Base-by-base conservation (phyloP, 2,113 vertebrate species). In the Myanophis thanlyinensis region DNA sequence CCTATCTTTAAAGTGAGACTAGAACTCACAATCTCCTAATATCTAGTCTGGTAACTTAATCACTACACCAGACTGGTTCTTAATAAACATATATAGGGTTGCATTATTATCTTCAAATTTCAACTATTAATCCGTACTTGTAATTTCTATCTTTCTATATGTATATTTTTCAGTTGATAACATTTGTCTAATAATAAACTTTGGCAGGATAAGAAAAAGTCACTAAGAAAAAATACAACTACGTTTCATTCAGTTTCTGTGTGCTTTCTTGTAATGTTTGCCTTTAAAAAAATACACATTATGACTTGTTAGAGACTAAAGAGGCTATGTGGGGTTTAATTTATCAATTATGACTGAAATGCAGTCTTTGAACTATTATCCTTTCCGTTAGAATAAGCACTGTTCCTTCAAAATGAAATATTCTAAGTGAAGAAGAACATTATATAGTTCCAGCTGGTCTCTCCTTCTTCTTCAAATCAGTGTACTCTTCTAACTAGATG, bases 401-500 rank as follows among this genome's bases (percentile, higher is more conserved):
- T 18, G 62, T 44, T 35, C 40, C 27, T 80, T 27, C 88, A n/a
- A 52, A 92, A 27, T 30, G 73, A 67, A 73, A 40, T 53, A 25
- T 80, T 52, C 59, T 88, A 91, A 3, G 89, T 59, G 54, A 92
- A 94, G 0, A 4, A 12, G 22, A n/a, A 87, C 5, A 87, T 1
- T 84, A 15, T 49, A 95, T 53, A 91, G n/a, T 25, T 35, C 92
- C 49, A 94, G 85, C 46, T 80, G 67, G 4, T 4, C 0, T 87
- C 91, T 89, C 27, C 25, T 48, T 54, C 35, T 40, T 96, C 56
- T 93, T 95, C 92, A 94, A 92, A 91, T 89, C 90, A 94, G 90
- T 94, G 80, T 87, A 94, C 47, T 93, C 47, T 93, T 89, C 48
- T 93, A 96, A 95, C 30, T 95, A 84, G 92, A 91, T 89, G 89